These are phyloP conservation scores for Meteorus cinctellus DNA, from an alignment of 2,888 invertebrate genomes.

Conservation along the genomic window DNA sequence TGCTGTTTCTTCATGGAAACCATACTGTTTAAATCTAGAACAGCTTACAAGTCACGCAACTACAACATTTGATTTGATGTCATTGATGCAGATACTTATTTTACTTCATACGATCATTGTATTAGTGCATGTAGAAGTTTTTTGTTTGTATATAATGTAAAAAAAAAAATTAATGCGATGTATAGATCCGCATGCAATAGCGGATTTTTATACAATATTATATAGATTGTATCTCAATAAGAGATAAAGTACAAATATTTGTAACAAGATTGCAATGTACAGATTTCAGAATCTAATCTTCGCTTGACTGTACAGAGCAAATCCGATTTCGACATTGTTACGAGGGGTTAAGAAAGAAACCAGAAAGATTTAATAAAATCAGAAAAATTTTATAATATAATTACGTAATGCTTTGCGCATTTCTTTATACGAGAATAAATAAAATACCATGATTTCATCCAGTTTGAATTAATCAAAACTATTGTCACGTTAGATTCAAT, in stretches of 20 bases:
- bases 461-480: constrained; percentile 19
- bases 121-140: constrained; percentile 37
- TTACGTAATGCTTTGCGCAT: not conserved
- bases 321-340: not conserved
- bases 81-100: constrained; percentile 16
- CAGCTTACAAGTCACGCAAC: not conserved
- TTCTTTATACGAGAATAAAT: constrained; percentile 19
- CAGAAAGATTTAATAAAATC: not conserved
- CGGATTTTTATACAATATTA: constrained; percentile 9
- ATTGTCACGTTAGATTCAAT: constrained; percentile 61
- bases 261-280: not conserved
- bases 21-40: constrained; percentile 57
- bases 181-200: not conserved
- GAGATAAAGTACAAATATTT: constrained; percentile 6
- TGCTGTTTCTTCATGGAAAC: constrained; percentile 71
- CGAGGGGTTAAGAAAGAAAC: not conserved
- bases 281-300: not conserved
- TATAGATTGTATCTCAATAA: constrained; percentile 13
- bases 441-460: not conserved
- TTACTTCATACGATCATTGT: not conserved
- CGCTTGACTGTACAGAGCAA: not conserved
- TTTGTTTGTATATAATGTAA: constrained; percentile 20
- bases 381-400: not conserved
- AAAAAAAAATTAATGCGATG: not conserved
- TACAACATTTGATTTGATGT: no score